Percentiles rank a stretch among this genome's conserved stretches.
Evolutionary conservation across 2,888 invertebrate genomes (phyloP).

Genomic region (Mythimna albipuncta): DNA sequence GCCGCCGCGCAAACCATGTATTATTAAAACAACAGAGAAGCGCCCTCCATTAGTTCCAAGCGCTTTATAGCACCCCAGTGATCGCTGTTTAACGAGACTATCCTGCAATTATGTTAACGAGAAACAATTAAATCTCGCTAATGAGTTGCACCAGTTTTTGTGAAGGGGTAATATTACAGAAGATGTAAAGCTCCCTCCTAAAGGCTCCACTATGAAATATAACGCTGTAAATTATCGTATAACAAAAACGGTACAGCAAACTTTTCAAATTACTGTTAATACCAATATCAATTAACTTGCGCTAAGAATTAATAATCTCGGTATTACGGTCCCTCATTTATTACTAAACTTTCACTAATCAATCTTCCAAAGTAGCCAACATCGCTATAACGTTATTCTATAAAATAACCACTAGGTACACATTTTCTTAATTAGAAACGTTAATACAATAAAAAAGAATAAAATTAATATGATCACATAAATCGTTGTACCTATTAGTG

Average conservation of each 20-base stretch:
- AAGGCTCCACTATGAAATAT: constrained; percentile 51
- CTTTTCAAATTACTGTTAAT: constrained; percentile 89
- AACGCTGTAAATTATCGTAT: constrained; percentile 63
- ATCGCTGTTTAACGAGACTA: constrained; percentile 49
- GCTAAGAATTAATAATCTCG: constrained; percentile 89
- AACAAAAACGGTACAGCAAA: constrained; percentile 79
- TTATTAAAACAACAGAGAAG: constrained; percentile 51
- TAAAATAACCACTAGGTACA: constrained; percentile 56
- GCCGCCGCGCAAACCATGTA: constrained; percentile 36
- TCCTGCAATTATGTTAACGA: constrained; percentile 50
- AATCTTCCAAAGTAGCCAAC: constrained; percentile 82
- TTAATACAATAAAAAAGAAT: constrained; percentile 22
- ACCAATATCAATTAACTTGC: constrained; percentile 89
- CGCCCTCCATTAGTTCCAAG: constrained; percentile 52
- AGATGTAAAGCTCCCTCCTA: constrained; percentile 37
- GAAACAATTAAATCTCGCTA: constrained; percentile 58
- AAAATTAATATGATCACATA: constrained; percentile 25
- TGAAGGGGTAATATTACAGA: constrained; percentile 32
- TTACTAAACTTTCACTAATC: constrained; percentile 89
- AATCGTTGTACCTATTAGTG: not conserved
- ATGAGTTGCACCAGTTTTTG: constrained; percentile 49
- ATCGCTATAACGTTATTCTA: constrained; percentile 62
- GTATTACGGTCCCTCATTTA: constrained; percentile 88
- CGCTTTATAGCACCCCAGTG: constrained; percentile 54
- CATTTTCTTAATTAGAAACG: constrained; percentile 56